Evolutionary conservation across 2,113 vertebrate species (phyloP).

Genomic region (Fulica atra): DNA sequence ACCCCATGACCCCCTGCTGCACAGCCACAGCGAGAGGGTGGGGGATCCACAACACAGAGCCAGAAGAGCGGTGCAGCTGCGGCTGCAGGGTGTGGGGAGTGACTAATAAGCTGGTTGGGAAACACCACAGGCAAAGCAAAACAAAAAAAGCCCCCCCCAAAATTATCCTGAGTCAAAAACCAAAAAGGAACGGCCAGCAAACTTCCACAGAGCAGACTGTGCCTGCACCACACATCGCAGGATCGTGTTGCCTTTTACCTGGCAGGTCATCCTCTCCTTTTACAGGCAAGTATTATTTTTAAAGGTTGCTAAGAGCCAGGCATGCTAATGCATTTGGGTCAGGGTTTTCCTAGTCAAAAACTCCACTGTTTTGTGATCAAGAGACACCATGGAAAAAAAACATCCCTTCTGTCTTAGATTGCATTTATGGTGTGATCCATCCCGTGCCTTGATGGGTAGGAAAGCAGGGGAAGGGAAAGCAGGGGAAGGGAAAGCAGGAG

Average conservation of each 20-base stretch:
- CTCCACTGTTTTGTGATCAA: background rate
- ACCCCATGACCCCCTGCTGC: background rate
- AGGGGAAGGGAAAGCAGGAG: background rate
- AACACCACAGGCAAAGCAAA: background rate
- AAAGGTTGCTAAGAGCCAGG: background rate
- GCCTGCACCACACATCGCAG: background rate
- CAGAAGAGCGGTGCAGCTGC: background rate
- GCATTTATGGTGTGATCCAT: background rate
- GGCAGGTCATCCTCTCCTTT: background rate
- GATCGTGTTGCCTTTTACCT: background rate
- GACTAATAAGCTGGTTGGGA: background rate
- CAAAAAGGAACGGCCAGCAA: background rate
- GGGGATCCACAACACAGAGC: background rate
- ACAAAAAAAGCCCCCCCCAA: background rate
- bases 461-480: background rate
- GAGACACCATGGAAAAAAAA: background rate
- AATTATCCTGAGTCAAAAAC: background rate
- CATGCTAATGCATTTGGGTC: background rate
- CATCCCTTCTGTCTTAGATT: background rate
- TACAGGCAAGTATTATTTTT: background rate
- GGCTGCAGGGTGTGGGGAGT: background rate
- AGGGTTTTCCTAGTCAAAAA: background rate
- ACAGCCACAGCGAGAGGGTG: background rate
- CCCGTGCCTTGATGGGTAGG: fast-evolving
- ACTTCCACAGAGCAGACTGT: background rate